Conservation (phyloP, 2,797 vertebrate species). For the Prunella strophiata region DNA sequence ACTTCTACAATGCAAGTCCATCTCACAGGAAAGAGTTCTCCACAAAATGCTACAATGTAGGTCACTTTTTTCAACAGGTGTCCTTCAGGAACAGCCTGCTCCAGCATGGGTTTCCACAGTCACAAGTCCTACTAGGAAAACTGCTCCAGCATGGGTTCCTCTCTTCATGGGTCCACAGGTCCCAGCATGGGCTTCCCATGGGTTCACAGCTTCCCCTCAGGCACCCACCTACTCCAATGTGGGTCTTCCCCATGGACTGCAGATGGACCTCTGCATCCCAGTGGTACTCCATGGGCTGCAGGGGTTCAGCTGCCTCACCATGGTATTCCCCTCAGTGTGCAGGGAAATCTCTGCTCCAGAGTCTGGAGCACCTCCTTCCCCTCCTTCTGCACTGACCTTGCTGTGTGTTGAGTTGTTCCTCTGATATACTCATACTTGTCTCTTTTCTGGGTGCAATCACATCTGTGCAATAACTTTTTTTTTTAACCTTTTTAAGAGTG, state of each 20-base stretch:
- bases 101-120: neutral
- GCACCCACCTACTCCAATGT: neutral
- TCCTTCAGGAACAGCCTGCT: neutral
- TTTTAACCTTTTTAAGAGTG: neutral
- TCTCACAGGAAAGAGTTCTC: neutral
- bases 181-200: neutral
- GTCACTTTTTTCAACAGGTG: neutral
- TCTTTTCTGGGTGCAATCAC: neutral
- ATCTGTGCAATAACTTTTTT: neutral
- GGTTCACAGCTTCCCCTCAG: neutral
- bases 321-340: fast-evolving
- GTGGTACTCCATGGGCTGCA: neutral
- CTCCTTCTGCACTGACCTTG: neutral
- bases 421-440: neutral
- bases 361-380: neutral
- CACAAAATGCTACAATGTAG: neutral
- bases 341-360: neutral
- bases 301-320: neutral
- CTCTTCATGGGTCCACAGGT: neutral
- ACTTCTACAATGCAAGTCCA: neutral
- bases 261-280: neutral
- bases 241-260: neutral
- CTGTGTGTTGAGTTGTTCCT: neutral
- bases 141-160: neutral
- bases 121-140: neutral